Base-by-base conservation (phyloP, 2,113 vertebrate species). In the Felis catus region DNA sequence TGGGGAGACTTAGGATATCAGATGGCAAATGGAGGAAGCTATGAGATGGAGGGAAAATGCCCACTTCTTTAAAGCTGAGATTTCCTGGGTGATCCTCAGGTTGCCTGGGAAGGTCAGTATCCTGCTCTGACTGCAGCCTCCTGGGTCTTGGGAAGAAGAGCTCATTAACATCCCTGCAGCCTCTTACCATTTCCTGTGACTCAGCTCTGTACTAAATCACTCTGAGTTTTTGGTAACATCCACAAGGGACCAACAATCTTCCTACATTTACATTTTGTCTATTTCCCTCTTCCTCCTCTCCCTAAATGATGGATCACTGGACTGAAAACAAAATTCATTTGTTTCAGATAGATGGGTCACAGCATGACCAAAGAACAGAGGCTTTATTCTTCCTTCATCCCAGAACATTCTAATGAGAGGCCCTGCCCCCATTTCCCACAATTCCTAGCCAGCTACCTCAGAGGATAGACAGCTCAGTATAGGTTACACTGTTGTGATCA, bases 321-420 rank as follows among this genome's bases (percentile, higher is more conserved):
- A 71, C 12, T 85, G 93, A 90, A 94, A 93, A 92, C 68, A 92
- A 92, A 96, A 76, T 83, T 89, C 10, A 92, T 41, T 82, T 95
- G 89, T 90, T 94, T 80, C 63, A 78, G 79, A 78, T 58, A 89
- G 92, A 63, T 82, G 33, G 23, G n/a, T 96, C 94, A 89, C 36
- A 41, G 23, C 21, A 13, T 78, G 61, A 89, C n/a, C 33, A 82
- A 94, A 82, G 73, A 48, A 94, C 80, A 78, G 71, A 79, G 63
- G 74, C 12, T 91, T 48, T 68, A 74, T 93, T 86, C 74, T 95
- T 82, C 82, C 66, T 86, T 85, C 58, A 81, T 68, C 45, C 63
- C 48, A 76, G 74, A 63, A 85, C 33, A 81, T 71, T 97, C 48
- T 70, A 76, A 18, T 66, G 45, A 94, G 74, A 87, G 53, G 51